Conservation (phyloP, 1,140 invertebrate genomes). For the Polypedilum vanderplanki region DNA sequence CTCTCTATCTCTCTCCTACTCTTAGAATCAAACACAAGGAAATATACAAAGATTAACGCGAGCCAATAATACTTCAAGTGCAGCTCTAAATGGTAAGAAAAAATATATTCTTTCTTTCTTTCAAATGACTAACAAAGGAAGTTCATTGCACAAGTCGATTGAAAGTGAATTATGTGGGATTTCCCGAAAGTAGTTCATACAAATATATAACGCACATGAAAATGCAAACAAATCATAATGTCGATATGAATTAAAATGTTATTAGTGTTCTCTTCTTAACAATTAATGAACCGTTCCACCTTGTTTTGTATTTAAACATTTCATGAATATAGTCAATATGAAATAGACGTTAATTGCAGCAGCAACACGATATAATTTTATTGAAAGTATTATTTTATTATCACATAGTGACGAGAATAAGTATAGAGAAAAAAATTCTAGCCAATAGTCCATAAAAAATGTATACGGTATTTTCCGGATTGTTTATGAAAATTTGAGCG, state of each 20-base stretch:
- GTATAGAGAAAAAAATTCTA: no score
- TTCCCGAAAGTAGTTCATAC: no score
- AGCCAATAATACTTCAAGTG: slow-evolving; percentile 20
- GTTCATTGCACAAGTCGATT: background rate
- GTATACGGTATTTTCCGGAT: background rate
- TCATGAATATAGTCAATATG: background rate
- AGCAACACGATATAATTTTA: slow-evolving; percentile 5
- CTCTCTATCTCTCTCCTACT: background rate
- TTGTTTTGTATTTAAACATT: background rate
- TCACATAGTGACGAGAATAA: background rate
- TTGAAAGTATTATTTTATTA: background rate
- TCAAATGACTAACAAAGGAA: background rate
- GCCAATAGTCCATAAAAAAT: background rate
- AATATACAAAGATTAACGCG: slow-evolving; percentile 23
- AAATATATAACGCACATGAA: no score
- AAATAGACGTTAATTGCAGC: background rate
- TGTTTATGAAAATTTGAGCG: no score
- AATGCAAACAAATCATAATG: no score
- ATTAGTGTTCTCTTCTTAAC: background rate
- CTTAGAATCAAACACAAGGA: slow-evolving; percentile 29
- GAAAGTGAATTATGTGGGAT: no score
- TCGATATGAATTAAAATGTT: no score
- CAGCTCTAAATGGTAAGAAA: slow-evolving; percentile 27
- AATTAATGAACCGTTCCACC: background rate
- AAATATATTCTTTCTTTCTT: background rate